A percentile compares a stretch with the other conserved stretches of the same genome.
phyloP scores from a whole-genome alignment of 2,797 vertebrate genomes.

The Leuciscus waleckii region DNA sequence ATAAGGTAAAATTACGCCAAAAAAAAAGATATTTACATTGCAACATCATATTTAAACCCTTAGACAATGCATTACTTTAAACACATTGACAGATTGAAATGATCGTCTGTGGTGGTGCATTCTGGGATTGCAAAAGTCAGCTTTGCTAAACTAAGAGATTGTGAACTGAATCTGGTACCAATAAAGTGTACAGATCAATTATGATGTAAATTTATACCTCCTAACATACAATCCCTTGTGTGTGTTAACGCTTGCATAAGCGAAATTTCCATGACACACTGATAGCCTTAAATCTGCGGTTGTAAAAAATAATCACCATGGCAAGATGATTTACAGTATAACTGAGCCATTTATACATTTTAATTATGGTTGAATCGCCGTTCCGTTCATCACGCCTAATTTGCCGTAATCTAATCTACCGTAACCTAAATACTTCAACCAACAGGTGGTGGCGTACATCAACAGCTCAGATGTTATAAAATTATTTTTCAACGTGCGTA shows the following conservation, averaged over 20 bases:
- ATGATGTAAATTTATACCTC: not conserved
- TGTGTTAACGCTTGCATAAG: not conserved
- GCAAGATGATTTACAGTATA: constrained; percentile 46
- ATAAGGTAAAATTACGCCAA: not conserved
- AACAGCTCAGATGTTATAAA: constrained; percentile 9
- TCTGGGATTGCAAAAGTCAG: not conserved
- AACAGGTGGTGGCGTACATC: constrained; percentile 12
- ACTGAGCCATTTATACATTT: constrained; percentile 50
- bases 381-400: constrained; percentile 50
- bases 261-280: not conserved
- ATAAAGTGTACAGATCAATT: not conserved
- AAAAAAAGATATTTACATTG: not conserved
- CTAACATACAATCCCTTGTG: not conserved
- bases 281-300: constrained; percentile 10
- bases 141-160: not conserved
- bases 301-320: constrained; percentile 41
- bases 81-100: not conserved
- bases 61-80: not conserved
- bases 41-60: not conserved
- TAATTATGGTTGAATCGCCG: constrained; percentile 52
- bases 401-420: constrained; percentile 45
- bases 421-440: constrained; percentile 38
- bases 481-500: not conserved
- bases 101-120: not conserved
- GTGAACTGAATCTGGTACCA: constrained; percentile 5